Evolutionary conservation across 2,797 vertebrate genomes (phyloP).

Genomic region (Alosa sapidissima): DNA sequence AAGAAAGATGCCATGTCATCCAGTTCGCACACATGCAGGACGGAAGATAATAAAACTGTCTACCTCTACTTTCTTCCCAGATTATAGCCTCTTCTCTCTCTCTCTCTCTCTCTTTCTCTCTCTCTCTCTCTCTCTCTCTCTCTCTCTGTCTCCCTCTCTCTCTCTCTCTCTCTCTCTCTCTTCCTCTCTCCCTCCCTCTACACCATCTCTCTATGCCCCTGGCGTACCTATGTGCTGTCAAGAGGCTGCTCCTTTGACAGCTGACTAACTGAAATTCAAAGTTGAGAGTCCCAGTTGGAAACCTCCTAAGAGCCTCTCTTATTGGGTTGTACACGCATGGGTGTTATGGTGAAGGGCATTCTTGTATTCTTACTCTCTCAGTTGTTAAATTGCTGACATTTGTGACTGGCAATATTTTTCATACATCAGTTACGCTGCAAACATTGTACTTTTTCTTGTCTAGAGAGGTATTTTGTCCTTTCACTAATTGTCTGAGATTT

Average conservation of each 20-base stretch:
- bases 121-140: background rate
- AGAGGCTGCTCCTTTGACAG: background rate
- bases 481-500: background rate
- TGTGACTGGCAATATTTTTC: too few species aligned
- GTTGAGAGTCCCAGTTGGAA: background rate
- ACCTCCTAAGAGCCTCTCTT: background rate
- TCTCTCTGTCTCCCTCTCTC: background rate
- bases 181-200: background rate
- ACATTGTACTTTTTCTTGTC: too few species aligned
- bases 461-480: background rate
- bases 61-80: background rate
- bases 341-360: background rate
- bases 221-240: background rate
- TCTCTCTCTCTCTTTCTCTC: background rate
- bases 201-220: background rate
- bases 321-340: background rate
- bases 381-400: background rate
- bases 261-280: background rate
- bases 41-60: constrained; percentile 30
- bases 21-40: constrained; percentile 16
- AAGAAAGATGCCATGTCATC: constrained; percentile 34
- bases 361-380: background rate
- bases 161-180: background rate
- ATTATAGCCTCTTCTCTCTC: background rate
- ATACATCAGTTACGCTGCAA: too few species aligned